Evolutionary conservation across 2,888 invertebrate genomes (phyloP).

Genomic region (Nasonia oneida): DNA sequence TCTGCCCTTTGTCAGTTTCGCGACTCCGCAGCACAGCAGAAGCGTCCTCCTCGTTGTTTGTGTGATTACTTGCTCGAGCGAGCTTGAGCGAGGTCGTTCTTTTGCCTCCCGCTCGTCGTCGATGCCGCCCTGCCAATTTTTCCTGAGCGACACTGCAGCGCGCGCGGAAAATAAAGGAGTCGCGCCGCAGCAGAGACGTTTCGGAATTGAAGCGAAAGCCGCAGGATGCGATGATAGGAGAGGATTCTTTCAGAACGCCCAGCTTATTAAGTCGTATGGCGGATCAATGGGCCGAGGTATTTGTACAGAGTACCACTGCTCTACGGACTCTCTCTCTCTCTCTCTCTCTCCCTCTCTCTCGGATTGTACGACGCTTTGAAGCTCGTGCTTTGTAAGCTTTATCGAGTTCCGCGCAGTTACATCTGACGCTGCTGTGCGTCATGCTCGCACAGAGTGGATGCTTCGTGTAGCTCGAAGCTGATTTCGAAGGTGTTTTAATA

Average conservation of each 20-base stretch:
- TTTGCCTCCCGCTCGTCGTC: constrained; percentile 16
- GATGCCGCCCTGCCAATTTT: constrained; percentile 70
- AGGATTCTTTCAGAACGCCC: constrained; percentile 24
- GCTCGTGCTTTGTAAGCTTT: neutral
- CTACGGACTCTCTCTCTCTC: no score
- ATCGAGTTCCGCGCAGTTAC: neutral
- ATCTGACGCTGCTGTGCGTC: neutral
- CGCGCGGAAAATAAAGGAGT: constrained; percentile 34
- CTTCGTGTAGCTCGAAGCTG: neutral
- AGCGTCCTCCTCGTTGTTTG: constrained; percentile 65
- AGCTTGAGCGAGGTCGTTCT: constrained; percentile 27
- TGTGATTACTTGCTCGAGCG: constrained; percentile 69
- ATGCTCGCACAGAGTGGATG: neutral
- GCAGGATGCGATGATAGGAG: neutral
- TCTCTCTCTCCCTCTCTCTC: neutral
- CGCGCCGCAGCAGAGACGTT: neutral
- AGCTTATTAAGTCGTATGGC: constrained; percentile 40
- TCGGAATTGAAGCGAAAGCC: constrained; percentile 4
- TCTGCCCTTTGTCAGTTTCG: constrained; percentile 43
- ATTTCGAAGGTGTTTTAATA: neutral
- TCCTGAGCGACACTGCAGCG: constrained; percentile 29
- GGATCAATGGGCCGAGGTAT: constrained; percentile 26
- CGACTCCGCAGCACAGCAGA: constrained; percentile 9
- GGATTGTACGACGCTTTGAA: neutral
- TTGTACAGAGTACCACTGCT: neutral